Percentiles rank a stretch among this genome's conserved stretches.
Evolutionary conservation across 2,113 vertebrate genomes (phyloP).

Genomic region (Lates calcarifer): DNA sequence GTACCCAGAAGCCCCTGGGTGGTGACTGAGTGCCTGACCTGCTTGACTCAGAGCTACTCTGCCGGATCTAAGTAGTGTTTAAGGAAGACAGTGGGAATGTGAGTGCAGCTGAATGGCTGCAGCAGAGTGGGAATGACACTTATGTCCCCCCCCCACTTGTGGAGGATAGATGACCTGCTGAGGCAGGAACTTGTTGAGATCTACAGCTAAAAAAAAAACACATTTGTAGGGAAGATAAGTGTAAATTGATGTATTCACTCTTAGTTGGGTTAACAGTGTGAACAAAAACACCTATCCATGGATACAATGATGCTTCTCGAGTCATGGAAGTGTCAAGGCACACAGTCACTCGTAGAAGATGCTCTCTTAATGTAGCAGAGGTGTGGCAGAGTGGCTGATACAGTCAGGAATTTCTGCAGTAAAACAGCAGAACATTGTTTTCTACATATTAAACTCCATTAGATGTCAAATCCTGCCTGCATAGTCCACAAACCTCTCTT

Average conservation of each 20-base stretch:
- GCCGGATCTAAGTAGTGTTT: slow-evolving; percentile 43
- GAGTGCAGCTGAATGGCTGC: slow-evolving; percentile 27
- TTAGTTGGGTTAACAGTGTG: not conserved
- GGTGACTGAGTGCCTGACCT: slow-evolving; percentile 79
- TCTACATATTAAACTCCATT: not conserved
- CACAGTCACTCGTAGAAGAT: slow-evolving; percentile 73
- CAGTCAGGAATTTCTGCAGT: slow-evolving; percentile 8
- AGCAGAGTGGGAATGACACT: slow-evolving; percentile 20
- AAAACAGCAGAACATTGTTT: slow-evolving; percentile 1
- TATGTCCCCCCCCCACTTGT: not conserved
- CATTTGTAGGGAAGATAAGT: not conserved
- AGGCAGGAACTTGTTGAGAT: slow-evolving; percentile 13
- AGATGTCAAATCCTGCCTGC: slow-evolving; percentile 16
- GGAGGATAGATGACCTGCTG: slow-evolving; percentile 29
- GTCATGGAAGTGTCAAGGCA: slow-evolving; percentile 53
- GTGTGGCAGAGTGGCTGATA: slow-evolving; percentile 29
- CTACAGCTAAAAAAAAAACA: not conserved
- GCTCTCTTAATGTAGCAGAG: slow-evolving; percentile 72
- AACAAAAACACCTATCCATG: slow-evolving; percentile 2
- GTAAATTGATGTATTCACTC: slow-evolving; percentile 22
- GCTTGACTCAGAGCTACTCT: slow-evolving; percentile 54
- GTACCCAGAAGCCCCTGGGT: slow-evolving; percentile 79
- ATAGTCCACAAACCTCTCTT: slow-evolving; percentile 61
- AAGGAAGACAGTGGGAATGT: slow-evolving; percentile 18
- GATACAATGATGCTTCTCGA: slow-evolving; percentile 27